Conservation (phyloP, 2,888 invertebrate species). For the Elgonia sp. region DNA sequence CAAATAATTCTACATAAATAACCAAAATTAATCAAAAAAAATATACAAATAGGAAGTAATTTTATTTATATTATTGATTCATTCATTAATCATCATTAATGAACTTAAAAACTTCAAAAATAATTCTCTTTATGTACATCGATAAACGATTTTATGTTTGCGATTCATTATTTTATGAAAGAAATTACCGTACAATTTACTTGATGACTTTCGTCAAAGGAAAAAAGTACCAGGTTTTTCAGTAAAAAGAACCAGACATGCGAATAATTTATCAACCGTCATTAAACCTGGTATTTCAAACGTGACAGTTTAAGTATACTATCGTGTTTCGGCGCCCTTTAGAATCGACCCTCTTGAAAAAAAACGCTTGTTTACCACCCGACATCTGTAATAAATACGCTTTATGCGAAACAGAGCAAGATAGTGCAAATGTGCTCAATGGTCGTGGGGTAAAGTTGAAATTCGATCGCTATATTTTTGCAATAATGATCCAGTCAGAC, state of each 20-base stretch:
- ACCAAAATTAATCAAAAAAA: too few species aligned
- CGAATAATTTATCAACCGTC: constrained; percentile 30
- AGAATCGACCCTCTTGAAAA: constrained; percentile 45
- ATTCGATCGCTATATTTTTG: background rate
- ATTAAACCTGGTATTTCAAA: constrained; percentile 36
- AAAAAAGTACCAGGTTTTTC: background rate
- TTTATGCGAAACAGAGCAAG: constrained; percentile 1
- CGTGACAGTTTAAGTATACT: constrained; percentile 53
- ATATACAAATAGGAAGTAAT: too few species aligned
- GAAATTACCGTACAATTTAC: too few species aligned
- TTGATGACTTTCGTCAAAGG: too few species aligned
- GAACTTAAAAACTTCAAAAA: too few species aligned
- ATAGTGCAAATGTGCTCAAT: background rate
- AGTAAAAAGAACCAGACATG: background rate
- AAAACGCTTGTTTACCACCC: constrained; percentile 57
- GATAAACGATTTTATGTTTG: too few species aligned
- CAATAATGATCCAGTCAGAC: background rate
- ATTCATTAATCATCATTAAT: too few species aligned
- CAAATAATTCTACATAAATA: too few species aligned
- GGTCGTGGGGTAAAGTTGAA: background rate
- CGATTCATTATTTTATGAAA: too few species aligned
- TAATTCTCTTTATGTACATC: too few species aligned
- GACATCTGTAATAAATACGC: constrained; percentile 48
- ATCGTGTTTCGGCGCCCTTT: constrained; percentile 50
- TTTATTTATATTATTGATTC: too few species aligned